Evolutionary conservation across 2,113 vertebrate genomes (phyloP), one percentile per base, ranked within the genome.

Genomic region (Onychorhynchus coronatus): DNA sequence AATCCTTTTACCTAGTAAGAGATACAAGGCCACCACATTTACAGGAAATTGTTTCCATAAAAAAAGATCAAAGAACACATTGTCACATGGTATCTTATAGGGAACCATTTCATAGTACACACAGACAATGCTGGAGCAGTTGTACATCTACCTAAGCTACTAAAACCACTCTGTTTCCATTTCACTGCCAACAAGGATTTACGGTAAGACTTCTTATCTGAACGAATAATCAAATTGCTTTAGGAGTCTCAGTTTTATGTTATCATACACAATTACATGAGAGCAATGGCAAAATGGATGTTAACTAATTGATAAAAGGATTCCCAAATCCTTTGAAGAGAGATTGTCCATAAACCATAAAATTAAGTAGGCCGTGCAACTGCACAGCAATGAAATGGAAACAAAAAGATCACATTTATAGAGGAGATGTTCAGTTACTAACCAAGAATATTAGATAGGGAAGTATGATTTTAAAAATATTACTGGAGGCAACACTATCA

Each of bases 191-290:
- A 66, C 27, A 74, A 71, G 59, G 53, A 92, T 78, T 95, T 74
- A 88, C 61, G 65, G 72, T 44, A 91, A 88, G 55, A 63, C 76
- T 56, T 86, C 56, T 79, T 91, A 95, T 94, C 92, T 75, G 65
- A 95, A 84, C 1, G 1, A 93, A 78, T 68, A 92, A 93, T 93
- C 89, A 78, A 78, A 97, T 86, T 95, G 74, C 84, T 95, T 79
- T 81, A 88, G 88, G 30, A 96, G 33, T 39, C 59, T 86, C 72
- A 37, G 42, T 81, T 83, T 80, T 77, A 74, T 16, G 59, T 56
- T 78, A 92, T 71, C 65, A 80, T 74, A 86, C 9, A 65, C 79
- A 66, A 72, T 67, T 88, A 59, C 76, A 78, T 21, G 46, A 92
- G 12, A 82, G 47, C 58, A 94, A 88, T 63, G 61, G 72, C 23